Evolutionary conservation across 2,797 vertebrate genomes (phyloP).

Genomic region (Kryptolebias ocellatus): DNA sequence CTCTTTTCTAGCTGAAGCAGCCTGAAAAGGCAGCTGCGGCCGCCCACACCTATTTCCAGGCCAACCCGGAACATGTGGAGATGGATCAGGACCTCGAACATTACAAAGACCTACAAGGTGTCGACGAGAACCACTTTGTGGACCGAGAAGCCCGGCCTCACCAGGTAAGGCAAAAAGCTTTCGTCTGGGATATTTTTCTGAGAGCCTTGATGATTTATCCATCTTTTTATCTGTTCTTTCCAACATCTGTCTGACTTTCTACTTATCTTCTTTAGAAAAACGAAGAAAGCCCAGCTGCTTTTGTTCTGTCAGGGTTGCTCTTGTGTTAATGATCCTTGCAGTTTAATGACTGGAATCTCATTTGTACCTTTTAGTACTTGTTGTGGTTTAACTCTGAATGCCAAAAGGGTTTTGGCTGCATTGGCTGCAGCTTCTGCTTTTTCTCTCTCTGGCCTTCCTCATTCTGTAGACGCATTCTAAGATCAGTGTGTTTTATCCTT

Average conservation of each 20-base stretch:
- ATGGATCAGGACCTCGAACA: conserved; percentile 90
- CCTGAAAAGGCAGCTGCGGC: conserved; percentile 91
- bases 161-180: conserved; percentile 77
- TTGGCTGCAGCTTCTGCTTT: neutral
- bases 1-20: conserved; percentile 84
- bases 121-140: conserved; percentile 79
- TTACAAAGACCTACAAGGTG: conserved; percentile 83
- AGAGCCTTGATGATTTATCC: neutral
- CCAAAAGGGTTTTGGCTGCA: conserved; percentile 15
- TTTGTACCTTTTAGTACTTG: conserved; percentile 25
- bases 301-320: conserved; percentile 14
- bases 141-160: conserved; percentile 89
- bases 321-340: conserved; percentile 42
- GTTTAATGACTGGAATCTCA: conserved; percentile 51
- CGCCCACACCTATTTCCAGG: conserved; percentile 96
- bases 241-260: conserved; percentile 4
- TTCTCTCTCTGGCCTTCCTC: conserved; percentile 3
- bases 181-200: neutral
- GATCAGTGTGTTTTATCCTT: neutral
- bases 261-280: conserved; percentile 8
- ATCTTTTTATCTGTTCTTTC: conserved; percentile 3
- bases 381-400: conserved; percentile 31
- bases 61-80: conserved; percentile 97
- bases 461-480: neutral
- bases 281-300: conserved; percentile 14